A percentile compares a stretch with the other conserved stretches of the same genome.
phyloP scores from a whole-genome alignment of 2,113 vertebrate species.

The Platycercus adscitus region DNA sequence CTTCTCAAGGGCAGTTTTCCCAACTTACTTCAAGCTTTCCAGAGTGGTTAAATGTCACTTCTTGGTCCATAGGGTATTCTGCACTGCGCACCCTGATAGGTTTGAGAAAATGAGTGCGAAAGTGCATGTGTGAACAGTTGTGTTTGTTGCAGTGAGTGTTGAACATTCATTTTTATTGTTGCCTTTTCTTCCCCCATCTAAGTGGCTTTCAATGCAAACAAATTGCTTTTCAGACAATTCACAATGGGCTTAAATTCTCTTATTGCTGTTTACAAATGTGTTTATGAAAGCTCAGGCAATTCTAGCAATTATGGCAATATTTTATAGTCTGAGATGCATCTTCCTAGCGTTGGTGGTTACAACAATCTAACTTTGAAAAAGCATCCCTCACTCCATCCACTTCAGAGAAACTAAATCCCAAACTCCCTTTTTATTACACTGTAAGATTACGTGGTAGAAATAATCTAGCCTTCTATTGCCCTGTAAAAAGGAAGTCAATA shows the following conservation, averaged over 20 bases:
- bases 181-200: constrained; percentile 19
- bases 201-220: constrained; percentile 45
- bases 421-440: constrained; percentile 42
- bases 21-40: background rate
- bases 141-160: constrained; percentile 29
- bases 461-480: constrained; percentile 50
- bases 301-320: constrained; percentile 63
- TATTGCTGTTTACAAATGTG: constrained; percentile 75
- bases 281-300: constrained; percentile 70
- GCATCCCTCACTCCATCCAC: constrained; percentile 5
- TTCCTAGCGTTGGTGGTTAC: constrained; percentile 17
- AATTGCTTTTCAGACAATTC: constrained; percentile 66
- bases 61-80: background rate
- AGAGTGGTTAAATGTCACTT: background rate
- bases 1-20: background rate
- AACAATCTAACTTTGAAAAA: background rate
- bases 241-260: constrained; percentile 57
- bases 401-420: constrained; percentile 46
- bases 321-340: constrained; percentile 64
- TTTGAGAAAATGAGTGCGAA: constrained; percentile 38
- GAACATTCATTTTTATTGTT: constrained; percentile 48
- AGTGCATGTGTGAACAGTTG: background rate
- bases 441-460: constrained; percentile 41
- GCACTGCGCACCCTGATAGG: background rate
- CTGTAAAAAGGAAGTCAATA: constrained; percentile 57